A percentile compares a stretch with the other conserved stretches of the same genome.
Conservation (phyloP, 1,140 invertebrate genomes). For the Drosophila bocqueti region DNA sequence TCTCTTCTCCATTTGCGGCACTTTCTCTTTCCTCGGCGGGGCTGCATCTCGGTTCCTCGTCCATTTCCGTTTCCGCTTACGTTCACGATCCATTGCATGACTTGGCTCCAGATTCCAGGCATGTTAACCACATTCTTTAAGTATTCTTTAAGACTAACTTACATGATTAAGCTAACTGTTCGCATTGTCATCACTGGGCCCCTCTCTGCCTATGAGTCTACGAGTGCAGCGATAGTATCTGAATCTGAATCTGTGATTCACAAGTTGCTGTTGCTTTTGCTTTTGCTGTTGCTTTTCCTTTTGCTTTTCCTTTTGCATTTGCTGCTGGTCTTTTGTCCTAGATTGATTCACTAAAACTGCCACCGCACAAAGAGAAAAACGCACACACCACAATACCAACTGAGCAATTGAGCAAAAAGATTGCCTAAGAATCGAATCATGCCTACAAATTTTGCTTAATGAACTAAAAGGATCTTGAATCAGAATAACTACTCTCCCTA, state of each 20-base stretch:
- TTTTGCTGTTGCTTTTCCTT: background rate
- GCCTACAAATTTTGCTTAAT: background rate
- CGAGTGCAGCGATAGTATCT: slow-evolving; percentile 7
- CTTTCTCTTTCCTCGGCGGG: background rate
- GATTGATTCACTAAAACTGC: slow-evolving; percentile 8
- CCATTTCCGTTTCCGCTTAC: background rate
- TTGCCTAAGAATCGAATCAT: background rate
- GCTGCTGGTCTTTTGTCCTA: slow-evolving; percentile 8
- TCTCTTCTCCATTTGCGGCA: background rate
- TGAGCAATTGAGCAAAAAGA: background rate
- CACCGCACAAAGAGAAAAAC: background rate
- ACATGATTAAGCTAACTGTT: slow-evolving; percentile 32
- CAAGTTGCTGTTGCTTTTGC: slow-evolving; percentile 2
- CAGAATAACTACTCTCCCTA: too few relatives aligned
- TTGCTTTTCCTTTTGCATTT: background rate
- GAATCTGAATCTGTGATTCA: slow-evolving; percentile 8
- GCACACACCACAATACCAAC: background rate
- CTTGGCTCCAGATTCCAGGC: background rate
- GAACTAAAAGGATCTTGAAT: background rate
- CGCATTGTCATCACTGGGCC: slow-evolving; percentile 12
- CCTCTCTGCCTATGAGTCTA: background rate
- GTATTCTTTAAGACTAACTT: slow-evolving; percentile 51
- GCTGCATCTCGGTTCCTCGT: background rate
- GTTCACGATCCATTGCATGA: background rate
- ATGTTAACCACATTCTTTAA: background rate